Evolutionary conservation across 2,888 invertebrate genomes (phyloP), one percentile per base, ranked within the genome.

Genomic region (Hemithea aestivaria): DNA sequence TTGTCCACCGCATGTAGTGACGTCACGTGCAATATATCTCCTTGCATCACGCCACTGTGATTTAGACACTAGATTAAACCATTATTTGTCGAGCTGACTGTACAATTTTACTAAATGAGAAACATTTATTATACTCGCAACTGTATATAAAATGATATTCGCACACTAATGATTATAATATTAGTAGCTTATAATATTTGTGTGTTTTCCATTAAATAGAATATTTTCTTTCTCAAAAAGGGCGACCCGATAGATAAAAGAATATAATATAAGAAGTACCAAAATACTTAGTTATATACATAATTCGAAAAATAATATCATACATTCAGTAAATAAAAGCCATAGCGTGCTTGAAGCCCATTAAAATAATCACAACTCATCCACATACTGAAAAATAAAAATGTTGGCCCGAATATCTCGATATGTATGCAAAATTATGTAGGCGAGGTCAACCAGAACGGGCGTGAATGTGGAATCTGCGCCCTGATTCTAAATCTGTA

Each of bases 401-500:
- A 42, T 36, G 37, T 40, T 35, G 9, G 32, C 48, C 25, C 27
- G 34, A 29, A 35, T 31, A 25, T 31, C 24, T 34, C 23, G 3
- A 26, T 44, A 35, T 32, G 12, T 48, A 50, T 52, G 52, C 31
- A 44, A 51, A 45, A 40, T 34, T 55, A 53, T 48, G 43, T 41
- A 44, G 46, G 45, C 36, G 38, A 53, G 51, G 51, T 49, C 51
- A 49, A 43, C 42, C 29, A 30, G 35, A 48, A 48, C 45, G 7
- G 28, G 39, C 34, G 45, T 49, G 51, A 53, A 51, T 53, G 47
- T 42, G 48, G 44, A 51, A 49, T 46, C 41, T 45, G 28, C 27
- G 33, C 24, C 32, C 11, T 31, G 37, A 43, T 37, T 47, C 45
- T 27, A 41, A 49, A 40, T 35, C 37, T 40, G 39, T 31, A 30